phyloP scores from a whole-genome alignment of 2,113 vertebrate species.

The Neotragus moschatus region DNA sequence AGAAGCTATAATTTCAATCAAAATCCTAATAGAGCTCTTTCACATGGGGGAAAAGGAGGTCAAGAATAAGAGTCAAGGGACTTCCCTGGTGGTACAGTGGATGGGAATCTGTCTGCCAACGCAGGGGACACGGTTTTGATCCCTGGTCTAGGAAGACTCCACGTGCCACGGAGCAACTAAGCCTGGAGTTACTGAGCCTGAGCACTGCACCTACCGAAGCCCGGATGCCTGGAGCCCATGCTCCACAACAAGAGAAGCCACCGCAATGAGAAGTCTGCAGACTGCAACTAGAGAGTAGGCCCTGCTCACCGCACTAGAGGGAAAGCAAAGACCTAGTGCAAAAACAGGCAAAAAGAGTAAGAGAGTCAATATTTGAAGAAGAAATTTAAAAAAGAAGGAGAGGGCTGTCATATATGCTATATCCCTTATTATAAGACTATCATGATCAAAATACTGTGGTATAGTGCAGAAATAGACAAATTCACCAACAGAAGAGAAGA shows the following conservation, averaged over 20 bases:
- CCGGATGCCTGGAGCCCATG: not conserved
- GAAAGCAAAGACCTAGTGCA: not conserved
- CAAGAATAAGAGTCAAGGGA: not conserved
- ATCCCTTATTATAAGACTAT: not conserved
- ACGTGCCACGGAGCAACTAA: not conserved
- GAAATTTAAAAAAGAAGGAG: not conserved
- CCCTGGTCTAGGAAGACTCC: not conserved
- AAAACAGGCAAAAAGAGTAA: not conserved
- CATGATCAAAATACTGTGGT: not conserved
- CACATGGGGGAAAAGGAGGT: not conserved
- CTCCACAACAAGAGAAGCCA: not conserved
- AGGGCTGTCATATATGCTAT: too few species aligned
- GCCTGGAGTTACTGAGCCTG: accelerated
- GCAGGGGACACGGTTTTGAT: not conserved
- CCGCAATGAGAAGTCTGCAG: not conserved
- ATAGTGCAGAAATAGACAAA: not conserved
- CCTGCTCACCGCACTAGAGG: not conserved
- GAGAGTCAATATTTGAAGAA: not conserved
- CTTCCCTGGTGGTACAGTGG: not conserved
- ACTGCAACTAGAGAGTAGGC: accelerated
- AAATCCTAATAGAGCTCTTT: not conserved
- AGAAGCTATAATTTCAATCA: not conserved
- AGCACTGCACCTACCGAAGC: not conserved
- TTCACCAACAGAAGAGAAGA: not conserved
- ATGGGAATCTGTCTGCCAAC: not conserved